These are phyloP conservation scores for Parotocinclus haroldoi DNA, from an alignment of 2,797 vertebrate species.

Conservation along the genomic window DNA sequence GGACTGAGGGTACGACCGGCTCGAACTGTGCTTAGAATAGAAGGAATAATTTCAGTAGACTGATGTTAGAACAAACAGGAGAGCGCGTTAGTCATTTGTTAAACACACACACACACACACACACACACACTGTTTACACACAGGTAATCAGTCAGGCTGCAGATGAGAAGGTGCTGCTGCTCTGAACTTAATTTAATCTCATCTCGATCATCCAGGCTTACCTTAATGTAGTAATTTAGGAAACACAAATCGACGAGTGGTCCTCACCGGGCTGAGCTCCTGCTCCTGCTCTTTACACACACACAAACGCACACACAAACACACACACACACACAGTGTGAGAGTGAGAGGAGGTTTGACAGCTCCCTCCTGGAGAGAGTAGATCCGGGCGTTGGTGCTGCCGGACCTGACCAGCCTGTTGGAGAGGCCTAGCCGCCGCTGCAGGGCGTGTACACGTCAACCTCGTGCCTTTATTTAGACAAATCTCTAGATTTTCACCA, in stretches of 20 bases:
- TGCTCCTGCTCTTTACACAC: neutral
- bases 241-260: slow-evolving; percentile 21
- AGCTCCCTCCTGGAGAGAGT: slow-evolving; percentile 64
- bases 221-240: slow-evolving; percentile 20
- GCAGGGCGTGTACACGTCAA: slow-evolving; percentile 51
- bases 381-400: slow-evolving; percentile 67
- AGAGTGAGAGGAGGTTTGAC: slow-evolving; percentile 48
- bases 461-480: slow-evolving; percentile 45
- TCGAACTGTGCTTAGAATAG: too few species aligned
- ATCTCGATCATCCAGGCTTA: slow-evolving; percentile 1
- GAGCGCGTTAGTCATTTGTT: too few species aligned
- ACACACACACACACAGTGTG: slow-evolving; percentile 18
- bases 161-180: too few species aligned
- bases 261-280: neutral
- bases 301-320: slow-evolving; percentile 20
- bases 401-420: slow-evolving; percentile 71
- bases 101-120: too few species aligned
- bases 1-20: too few species aligned
- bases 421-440: slow-evolving; percentile 46
- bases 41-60: too few species aligned
- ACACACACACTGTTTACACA: too few species aligned
- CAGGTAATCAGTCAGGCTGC: too few species aligned
- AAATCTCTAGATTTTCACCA: slow-evolving; percentile 13
- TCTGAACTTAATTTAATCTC: too few species aligned
- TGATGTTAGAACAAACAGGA: too few species aligned